Percentiles rank a stretch among this genome's conserved stretches.
These are phyloP conservation scores for Pica pica DNA, from an alignment of 2,113 vertebrate species.

Conservation along the genomic window DNA sequence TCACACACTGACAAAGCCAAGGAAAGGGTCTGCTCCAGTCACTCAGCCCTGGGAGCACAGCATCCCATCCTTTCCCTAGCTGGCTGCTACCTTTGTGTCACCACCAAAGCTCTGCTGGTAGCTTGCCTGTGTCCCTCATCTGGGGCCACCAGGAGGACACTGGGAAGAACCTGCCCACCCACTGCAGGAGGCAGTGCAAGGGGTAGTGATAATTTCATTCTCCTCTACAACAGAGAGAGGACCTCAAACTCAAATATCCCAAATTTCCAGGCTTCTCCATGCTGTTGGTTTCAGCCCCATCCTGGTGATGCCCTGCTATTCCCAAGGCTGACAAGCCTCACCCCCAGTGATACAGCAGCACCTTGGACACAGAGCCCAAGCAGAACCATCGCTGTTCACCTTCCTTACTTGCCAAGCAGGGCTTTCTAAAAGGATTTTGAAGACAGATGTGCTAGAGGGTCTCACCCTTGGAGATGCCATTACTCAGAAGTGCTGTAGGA, in stretches of 20 bases:
- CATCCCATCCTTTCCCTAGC: not conserved
- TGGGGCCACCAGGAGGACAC: not conserved
- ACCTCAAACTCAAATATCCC: not conserved
- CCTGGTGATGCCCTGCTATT: not conserved
- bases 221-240: not conserved
- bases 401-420: not conserved
- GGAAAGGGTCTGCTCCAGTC: not conserved
- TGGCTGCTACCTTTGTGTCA: not conserved
- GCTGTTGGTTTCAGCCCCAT: not conserved
- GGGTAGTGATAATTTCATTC: not conserved
- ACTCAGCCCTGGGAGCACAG: not conserved
- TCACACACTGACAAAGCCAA: not conserved
- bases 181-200: not conserved
- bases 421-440: not conserved
- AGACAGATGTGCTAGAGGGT: not conserved
- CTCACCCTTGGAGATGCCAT: not conserved
- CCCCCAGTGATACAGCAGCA: not conserved
- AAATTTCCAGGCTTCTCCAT: not conserved
- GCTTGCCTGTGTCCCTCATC: not conserved
- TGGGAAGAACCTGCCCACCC: not conserved
- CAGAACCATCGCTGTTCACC: rapidly evolving
- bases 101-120: not conserved
- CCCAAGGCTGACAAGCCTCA: not conserved
- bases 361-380: rapidly evolving
- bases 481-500: not conserved